Evolutionary conservation across 2,888 invertebrate species (phyloP).

Genomic region (Yponomeuta cagnagella): DNA sequence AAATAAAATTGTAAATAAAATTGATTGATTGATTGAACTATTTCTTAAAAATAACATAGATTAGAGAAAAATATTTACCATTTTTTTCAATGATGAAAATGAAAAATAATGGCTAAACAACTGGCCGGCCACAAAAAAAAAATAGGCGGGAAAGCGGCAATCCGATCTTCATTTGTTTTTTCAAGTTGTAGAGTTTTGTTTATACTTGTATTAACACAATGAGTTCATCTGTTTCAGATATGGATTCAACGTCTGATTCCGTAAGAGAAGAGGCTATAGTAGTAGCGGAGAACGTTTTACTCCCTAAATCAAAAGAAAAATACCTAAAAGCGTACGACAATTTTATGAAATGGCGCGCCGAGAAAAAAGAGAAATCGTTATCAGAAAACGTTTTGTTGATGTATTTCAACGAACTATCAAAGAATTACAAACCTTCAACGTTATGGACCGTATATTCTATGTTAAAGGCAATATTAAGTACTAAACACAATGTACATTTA

Average conservation of each 20-base stretch:
- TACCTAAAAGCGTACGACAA: not conserved
- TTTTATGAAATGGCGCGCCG: not conserved
- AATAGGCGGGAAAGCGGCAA: too few relatives aligned
- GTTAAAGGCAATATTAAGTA: constrained; percentile 6
- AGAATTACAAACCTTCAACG: not conserved
- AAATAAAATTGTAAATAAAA: too few relatives aligned
- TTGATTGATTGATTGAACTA: too few relatives aligned
- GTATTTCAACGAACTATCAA: constrained; percentile 5
- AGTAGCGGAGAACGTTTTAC: not conserved
- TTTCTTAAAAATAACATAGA: too few relatives aligned
- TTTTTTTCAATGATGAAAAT: too few relatives aligned
- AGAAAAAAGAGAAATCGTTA: not conserved
- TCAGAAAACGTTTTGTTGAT: not conserved
- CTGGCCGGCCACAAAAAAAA: too few relatives aligned
- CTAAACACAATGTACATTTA: constrained; percentile 9
- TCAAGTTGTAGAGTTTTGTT: not conserved
- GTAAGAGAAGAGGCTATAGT: not conserved
- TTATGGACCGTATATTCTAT: constrained; percentile 12
- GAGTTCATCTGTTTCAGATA: constrained; percentile 2
- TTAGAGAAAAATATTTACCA: too few relatives aligned
- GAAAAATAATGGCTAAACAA: too few relatives aligned
- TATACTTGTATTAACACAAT: not conserved
- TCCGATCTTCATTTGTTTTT: too few relatives aligned
- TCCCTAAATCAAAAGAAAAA: not conserved
- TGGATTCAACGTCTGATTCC: not conserved